Base-by-base conservation (phyloP, 2,113 vertebrate species). In the Oreochromis tanganicae region DNA sequence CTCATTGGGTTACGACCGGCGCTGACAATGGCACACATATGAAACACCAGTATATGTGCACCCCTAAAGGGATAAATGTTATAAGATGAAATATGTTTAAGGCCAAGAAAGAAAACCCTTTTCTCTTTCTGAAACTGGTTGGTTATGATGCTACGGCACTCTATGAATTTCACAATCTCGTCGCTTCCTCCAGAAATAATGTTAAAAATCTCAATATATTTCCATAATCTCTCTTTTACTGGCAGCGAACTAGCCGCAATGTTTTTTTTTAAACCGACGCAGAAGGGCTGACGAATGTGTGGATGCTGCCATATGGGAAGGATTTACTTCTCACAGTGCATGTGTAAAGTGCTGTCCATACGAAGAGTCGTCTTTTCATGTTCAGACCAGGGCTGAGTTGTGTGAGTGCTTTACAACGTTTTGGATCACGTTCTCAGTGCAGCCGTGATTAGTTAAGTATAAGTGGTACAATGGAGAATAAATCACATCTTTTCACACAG, bases 251-350 rank as follows among this genome's bases (percentile, higher is more conserved):
- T 56, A 21, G 54, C 54, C 3, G 7, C 55, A 88, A 85, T 54
- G 38, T 0, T 1, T n/a, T 82, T 82, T 87, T 84, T 85, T 4
- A 50, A 83, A 80, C 38, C 73, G 52, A 27, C 14, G 3, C 87
- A 89, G 91, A 88, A 83, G 88, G 87, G 66, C 71, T 88, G 87
- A 79, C 14, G 73, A 91, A 91, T 87, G 86, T 87, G 90, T 88
- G 80, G 87, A 88, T 36, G 27, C 55, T 43, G 82, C 92, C 88
- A 91, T 90, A 90, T 93, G 91, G 91, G 88, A 83, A 63, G 50
- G 63, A 82, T 92, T 88, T 88, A 90, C 79, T 80, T 86, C 63
- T 90, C 48, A 66, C 52, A 24, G 50, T 91, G 82, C 21, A 66
- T 63, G 56, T 90, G 75, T 84, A 66, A 85, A 89, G 79, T 68